Conservation (phyloP, 2,888 invertebrate genomes). For the Lasiommata megera region DNA sequence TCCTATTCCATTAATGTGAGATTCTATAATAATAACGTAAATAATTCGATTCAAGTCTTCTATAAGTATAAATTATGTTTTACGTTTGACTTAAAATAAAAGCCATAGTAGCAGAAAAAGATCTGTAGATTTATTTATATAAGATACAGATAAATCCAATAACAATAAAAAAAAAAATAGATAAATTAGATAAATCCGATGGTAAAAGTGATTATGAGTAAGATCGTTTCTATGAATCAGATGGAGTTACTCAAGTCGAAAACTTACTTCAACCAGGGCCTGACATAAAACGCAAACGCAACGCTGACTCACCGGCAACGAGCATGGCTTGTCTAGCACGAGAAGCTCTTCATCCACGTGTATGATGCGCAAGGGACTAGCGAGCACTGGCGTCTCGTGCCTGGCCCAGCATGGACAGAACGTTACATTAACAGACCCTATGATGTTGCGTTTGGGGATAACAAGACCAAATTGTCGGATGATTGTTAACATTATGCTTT, state of each 20-base stretch:
- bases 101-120: no score
- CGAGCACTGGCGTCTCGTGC: slow-evolving; percentile 94
- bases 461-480: slow-evolving; percentile 21
- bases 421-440: slow-evolving; percentile 36
- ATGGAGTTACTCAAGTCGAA: not conserved
- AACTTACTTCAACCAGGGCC: slow-evolving; percentile 43
- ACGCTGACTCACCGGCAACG: slow-evolving; percentile 88
- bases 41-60: no score
- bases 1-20: no score
- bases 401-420: slow-evolving; percentile 78
- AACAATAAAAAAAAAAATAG: no score
- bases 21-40: no score
- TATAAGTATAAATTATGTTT: no score
- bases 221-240: not conserved
- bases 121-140: no score
- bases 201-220: no score
- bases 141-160: no score
- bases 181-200: no score
- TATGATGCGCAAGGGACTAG: slow-evolving; percentile 89
- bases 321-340: slow-evolving; percentile 94
- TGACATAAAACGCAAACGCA: slow-evolving; percentile 48
- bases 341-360: slow-evolving; percentile 91
- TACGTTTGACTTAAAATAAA: no score
- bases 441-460: slow-evolving; percentile 31
- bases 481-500: slow-evolving; percentile 20